phyloP scores from a whole-genome alignment of 2,888 invertebrate genomes.

The Diaperis boleti region DNA sequence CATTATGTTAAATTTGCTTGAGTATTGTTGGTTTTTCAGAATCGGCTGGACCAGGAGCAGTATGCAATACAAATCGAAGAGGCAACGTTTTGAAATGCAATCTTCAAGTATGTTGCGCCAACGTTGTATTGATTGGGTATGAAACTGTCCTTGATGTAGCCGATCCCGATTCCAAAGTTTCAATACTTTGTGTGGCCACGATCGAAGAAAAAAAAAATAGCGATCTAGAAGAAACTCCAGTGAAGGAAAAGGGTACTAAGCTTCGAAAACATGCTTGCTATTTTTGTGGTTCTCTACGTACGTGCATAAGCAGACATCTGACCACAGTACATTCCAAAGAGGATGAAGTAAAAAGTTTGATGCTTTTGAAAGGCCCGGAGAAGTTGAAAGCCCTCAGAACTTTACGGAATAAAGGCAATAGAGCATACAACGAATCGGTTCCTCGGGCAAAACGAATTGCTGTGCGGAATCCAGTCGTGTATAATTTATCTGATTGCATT shows the following conservation, averaged over 20 bases:
- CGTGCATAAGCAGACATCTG: background rate
- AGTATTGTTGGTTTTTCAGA: background rate
- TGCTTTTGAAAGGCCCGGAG: background rate
- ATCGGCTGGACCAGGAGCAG: background rate
- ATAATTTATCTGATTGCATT: too few species aligned
- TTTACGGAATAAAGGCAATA: background rate
- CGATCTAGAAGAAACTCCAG: too few species aligned
- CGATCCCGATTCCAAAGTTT: background rate
- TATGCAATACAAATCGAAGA: background rate
- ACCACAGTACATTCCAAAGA: background rate
- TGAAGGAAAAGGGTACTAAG: background rate
- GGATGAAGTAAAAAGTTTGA: background rate
- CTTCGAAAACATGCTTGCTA: background rate
- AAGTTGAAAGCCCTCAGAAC: background rate
- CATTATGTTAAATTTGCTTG: background rate
- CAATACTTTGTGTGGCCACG: background rate
- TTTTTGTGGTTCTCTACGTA: background rate
- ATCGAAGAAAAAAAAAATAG: background rate
- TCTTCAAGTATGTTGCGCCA: background rate
- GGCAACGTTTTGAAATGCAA: background rate
- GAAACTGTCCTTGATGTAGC: background rate
- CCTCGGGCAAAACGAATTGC: too few species aligned
- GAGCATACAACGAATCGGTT: background rate
- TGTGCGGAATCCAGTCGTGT: too few species aligned
- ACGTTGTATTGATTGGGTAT: background rate